phyloP scores from a whole-genome alignment of 2,888 invertebrate genomes.

The Orthosia gracilis region DNA sequence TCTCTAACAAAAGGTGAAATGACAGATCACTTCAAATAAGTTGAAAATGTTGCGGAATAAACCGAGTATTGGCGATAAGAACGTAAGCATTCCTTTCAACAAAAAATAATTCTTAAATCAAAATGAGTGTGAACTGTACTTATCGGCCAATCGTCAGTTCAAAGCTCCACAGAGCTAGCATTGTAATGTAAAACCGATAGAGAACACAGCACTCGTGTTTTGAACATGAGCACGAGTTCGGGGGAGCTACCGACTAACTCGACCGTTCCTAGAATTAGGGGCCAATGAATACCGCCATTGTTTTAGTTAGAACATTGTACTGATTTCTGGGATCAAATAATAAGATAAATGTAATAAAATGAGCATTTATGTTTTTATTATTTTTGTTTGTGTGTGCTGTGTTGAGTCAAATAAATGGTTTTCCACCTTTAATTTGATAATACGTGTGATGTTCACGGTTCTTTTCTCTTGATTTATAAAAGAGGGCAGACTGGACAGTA shows the following conservation, averaged over 20 bases:
- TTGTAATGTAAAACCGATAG: conserved; percentile 57
- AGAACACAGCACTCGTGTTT: conserved; percentile 46
- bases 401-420: no score
- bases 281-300: conserved; percentile 53
- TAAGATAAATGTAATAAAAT: conserved; percentile 12
- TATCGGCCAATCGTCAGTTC: conserved; percentile 32
- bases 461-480: neutral
- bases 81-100: neutral
- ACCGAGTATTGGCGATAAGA: neutral
- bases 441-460: neutral
- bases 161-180: conserved; percentile 51
- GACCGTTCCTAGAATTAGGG: conserved; percentile 57
- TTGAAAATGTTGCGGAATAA: neutral
- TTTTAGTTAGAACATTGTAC: conserved; percentile 54
- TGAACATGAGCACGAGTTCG: conserved; percentile 23
- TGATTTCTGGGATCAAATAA: conserved; percentile 42
- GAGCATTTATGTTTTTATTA: neutral
- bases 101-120: conserved; percentile 26
- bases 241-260: conserved; percentile 32
- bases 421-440: no score
- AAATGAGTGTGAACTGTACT: conserved; percentile 14
- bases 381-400: no score
- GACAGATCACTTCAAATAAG: neutral
- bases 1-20: neutral
- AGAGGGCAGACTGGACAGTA: no score